phyloP scores from a whole-genome alignment of 2,113 vertebrate species.

The Eurystomus gularis region DNA sequence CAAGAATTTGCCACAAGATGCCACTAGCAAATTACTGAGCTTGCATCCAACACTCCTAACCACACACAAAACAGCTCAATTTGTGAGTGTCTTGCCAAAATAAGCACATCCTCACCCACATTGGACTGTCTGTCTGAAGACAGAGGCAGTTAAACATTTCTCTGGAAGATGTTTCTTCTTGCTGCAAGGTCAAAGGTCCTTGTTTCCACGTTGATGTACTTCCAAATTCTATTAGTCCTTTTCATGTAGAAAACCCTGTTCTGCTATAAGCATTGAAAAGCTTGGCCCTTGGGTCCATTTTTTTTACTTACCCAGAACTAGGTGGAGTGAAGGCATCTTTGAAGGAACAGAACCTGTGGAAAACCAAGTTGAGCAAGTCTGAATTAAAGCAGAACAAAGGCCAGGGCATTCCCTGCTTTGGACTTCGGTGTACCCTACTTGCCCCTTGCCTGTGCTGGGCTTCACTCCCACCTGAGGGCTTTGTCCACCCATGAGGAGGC shows the following conservation, averaged over 20 bases:
- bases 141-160: constrained; percentile 17
- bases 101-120: constrained; percentile 23
- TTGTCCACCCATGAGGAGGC: neutral
- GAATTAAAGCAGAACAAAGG: neutral
- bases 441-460: neutral
- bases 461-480: neutral
- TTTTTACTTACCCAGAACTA: neutral
- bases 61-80: neutral
- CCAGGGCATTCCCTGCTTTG: neutral
- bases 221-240: neutral
- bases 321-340: neutral
- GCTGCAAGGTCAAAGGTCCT: constrained; percentile 31
- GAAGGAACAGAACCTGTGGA: neutral
- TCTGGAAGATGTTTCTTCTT: neutral
- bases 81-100: constrained; percentile 19
- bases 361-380: neutral
- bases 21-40: constrained; percentile 37
- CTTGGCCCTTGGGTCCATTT: neutral
- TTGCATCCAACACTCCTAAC: neutral
- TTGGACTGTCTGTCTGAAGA: constrained; percentile 8
- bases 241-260: neutral
- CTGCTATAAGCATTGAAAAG: neutral
- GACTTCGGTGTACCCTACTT: neutral
- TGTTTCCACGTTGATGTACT: neutral
- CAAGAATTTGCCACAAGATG: neutral